These are phyloP conservation scores for Limnephilus marmoratus DNA, from an alignment of 2,888 invertebrate species.

Conservation along the genomic window DNA sequence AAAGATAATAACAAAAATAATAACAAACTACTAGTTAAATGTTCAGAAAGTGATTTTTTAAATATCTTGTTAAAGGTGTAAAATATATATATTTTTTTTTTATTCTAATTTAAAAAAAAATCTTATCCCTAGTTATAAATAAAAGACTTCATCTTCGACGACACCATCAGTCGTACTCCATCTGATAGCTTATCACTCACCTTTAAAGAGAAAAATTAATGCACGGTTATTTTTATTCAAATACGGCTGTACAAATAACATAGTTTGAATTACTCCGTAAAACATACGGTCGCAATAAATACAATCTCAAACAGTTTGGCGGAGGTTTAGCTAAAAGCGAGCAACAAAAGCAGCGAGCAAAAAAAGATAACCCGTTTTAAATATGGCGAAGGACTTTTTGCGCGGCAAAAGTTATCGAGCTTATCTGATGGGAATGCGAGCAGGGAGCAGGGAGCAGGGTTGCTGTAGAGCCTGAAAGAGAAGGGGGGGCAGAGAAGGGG, in stretches of 20 bases:
- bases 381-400: constrained; percentile 65
- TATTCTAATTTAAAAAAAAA: too few species aligned
- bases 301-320: constrained; percentile 62
- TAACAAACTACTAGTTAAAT: too few species aligned
- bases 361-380: constrained; percentile 65
- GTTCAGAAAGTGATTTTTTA: too few species aligned
- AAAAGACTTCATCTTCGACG: too few species aligned
- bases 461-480: constrained; percentile 68
- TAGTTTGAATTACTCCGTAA: constrained; percentile 3
- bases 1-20: too few species aligned
- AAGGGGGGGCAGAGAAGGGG: constrained; percentile 70
- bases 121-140: too few species aligned
- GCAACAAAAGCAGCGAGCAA: constrained; percentile 58
- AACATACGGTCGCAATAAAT: constrained; percentile 49
- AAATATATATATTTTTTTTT: too few species aligned
- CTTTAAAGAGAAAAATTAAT: not conserved
- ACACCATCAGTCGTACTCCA: too few species aligned
- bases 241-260: not conserved
- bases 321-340: constrained; percentile 37
- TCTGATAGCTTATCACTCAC: not conserved
- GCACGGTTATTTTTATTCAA: not conserved
- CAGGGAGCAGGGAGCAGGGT: constrained; percentile 34
- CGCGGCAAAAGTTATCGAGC: constrained; percentile 64
- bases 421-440: constrained; percentile 65
- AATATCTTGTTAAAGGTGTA: too few species aligned